A percentile compares a stretch with the other conserved stretches of the same genome.
These are phyloP conservation scores for Pyrocoelia pectoralis DNA, from an alignment of 2,888 invertebrate genomes.

Conservation along the genomic window DNA sequence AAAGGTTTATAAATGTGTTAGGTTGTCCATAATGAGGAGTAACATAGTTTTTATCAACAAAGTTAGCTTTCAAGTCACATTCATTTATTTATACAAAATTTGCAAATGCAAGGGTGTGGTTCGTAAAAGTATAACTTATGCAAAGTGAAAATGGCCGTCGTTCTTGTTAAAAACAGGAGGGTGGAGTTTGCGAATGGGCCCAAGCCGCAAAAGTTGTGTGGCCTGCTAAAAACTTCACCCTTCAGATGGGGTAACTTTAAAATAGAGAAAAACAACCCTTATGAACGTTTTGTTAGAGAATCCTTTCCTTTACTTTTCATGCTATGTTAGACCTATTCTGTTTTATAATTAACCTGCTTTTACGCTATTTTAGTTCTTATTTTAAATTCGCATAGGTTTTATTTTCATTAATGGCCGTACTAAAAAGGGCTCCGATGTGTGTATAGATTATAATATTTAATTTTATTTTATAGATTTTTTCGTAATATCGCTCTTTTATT, in stretches of 20 bases:
- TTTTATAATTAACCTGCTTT: slow-evolving; percentile 59
- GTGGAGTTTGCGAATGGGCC: slow-evolving; percentile 58
- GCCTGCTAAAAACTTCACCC: slow-evolving; percentile 59
- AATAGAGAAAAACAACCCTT: slow-evolving; percentile 52
- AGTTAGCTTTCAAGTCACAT: slow-evolving; percentile 38
- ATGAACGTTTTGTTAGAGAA: slow-evolving; percentile 50
- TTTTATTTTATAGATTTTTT: slow-evolving; percentile 42
- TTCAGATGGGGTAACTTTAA: slow-evolving; percentile 41
- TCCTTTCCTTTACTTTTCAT: slow-evolving; percentile 50
- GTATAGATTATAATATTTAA: slow-evolving; percentile 49
- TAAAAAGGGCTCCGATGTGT: slow-evolving; percentile 51
- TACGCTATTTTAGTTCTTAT: slow-evolving; percentile 59
- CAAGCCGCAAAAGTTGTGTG: slow-evolving; percentile 61
- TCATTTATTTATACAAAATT: slow-evolving; percentile 43
- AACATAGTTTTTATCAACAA: slow-evolving; percentile 42
- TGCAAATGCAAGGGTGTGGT: slow-evolving; percentile 54
- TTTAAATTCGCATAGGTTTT: slow-evolving; percentile 50
- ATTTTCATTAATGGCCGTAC: slow-evolving; percentile 49
- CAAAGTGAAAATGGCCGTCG: slow-evolving; percentile 58
- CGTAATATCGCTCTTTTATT: slow-evolving; percentile 23
- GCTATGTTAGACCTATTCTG: slow-evolving; percentile 55
- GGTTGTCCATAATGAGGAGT: slow-evolving; percentile 29
- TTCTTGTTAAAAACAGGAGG: slow-evolving; percentile 59
- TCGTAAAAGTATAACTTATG: slow-evolving; percentile 57
- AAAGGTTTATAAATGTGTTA: slow-evolving; percentile 29